Conservation (phyloP, 2,113 vertebrate species). For the Pedionomus torquatus region DNA sequence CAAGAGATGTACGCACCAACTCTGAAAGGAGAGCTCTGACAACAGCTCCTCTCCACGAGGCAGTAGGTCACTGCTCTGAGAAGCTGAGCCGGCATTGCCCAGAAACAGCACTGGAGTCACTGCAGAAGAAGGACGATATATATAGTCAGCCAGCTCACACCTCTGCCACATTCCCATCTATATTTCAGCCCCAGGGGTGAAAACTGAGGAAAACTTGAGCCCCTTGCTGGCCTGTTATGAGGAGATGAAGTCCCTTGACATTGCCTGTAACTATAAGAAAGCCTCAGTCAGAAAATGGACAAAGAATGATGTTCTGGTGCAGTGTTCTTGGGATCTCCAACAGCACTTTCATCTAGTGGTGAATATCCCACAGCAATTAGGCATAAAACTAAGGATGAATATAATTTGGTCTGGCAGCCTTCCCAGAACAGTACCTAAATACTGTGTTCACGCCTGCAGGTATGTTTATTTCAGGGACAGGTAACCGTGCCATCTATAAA, state of each 20-base stretch:
- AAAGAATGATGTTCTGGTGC: not conserved
- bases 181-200: not conserved
- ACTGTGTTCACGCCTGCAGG: not conserved
- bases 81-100: not conserved
- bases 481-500: not conserved
- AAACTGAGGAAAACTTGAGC: not conserved
- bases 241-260: not conserved
- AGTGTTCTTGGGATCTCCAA: not conserved
- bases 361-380: not conserved
- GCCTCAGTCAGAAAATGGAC: not conserved
- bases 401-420: not conserved
- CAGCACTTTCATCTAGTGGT: not conserved
- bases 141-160: not conserved
- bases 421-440: not conserved
- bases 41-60: not conserved
- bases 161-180: not conserved
- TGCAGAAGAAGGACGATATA: not conserved
- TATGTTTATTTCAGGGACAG: not conserved
- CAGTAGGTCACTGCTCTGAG: not conserved
- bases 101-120: not conserved
- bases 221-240: not conserved
- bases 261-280: not conserved
- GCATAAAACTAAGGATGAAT: not conserved
- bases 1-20: not conserved
- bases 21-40: not conserved